Base-by-base conservation (phyloP, 92 coral and sea anemone species). In the Epizoanthus stellaris region DNA sequence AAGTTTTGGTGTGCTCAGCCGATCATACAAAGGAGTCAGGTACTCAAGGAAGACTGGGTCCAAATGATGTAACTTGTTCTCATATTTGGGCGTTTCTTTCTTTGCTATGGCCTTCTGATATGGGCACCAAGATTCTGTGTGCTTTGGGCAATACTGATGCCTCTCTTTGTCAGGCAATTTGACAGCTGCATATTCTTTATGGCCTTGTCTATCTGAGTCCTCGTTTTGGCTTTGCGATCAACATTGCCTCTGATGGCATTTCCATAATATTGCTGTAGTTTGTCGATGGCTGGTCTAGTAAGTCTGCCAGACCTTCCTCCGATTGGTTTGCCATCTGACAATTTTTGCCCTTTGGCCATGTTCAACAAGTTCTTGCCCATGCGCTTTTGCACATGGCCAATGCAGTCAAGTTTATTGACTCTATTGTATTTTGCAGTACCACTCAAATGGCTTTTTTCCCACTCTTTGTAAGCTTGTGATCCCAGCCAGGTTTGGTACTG, bases 261-360 rank as follows among this genome's bases (percentile, higher is more conserved):
- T 8, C 88, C 89, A 85, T 85, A 85, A 53, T 76, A 76, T 11
- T 76, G 75, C 16, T 85, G 77, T 7, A 76, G 49, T 76, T 67
- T 67, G 54, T 85, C 84, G 30, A 67, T 85, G 38, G 77, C 81
- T 9, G 79, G 79, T 64, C 84, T 85, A 25, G 89, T 85, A 23
- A 85, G 84, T 85, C 89, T 64, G n/a, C 84, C 89, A 76, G 84
- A 60, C 61, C 77, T 85, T 25, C 84, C 68, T 62, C 72, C 84
- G 54, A 54, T 62, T 67, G 84, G 77, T 40, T 76, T 85, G 3
- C 84, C 77, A 67, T 53, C 89, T 39, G 75, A 20, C 3, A 67
- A 73, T 39, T 85, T 85, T 64, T 63, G 81, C 20, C 67, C 65
- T 54, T 75, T 75, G 64, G 75, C 20, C 65, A 85, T 80, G 62